These are phyloP conservation scores for Lithophane ornitopus DNA, from an alignment of 2,888 invertebrate species.

Conservation along the genomic window DNA sequence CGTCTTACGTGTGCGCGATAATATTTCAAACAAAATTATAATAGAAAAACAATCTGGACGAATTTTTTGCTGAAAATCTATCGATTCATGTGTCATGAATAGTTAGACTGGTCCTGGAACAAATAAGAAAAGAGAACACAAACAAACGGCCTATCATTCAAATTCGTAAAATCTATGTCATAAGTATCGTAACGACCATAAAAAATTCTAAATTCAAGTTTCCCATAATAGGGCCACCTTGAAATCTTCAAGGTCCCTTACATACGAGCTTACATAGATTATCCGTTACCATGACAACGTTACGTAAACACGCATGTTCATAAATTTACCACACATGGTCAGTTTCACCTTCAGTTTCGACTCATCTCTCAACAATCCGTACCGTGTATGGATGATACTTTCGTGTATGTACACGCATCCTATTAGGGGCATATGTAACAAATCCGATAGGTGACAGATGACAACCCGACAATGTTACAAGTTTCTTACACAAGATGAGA, in stretches of 20 bases:
- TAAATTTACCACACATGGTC: neutral
- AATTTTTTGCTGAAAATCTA: neutral
- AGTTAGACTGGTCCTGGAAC: neutral
- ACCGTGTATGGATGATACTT: neutral
- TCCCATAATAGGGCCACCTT: conserved; percentile 21
- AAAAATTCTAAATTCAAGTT: conserved; percentile 5
- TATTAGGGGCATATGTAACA: neutral
- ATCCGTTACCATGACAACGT: conserved; percentile 18
- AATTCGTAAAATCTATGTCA: neutral
- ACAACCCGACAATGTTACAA: neutral
- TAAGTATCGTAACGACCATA: neutral
- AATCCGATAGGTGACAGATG: neutral
- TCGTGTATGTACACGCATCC: neutral
- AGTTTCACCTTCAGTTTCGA: neutral
- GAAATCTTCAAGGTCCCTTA: conserved; percentile 27
- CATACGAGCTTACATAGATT: conserved; percentile 15
- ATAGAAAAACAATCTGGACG: neutral
- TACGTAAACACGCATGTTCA: neutral
- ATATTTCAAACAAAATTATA: neutral
- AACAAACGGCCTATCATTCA: neutral
- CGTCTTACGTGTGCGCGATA: neutral
- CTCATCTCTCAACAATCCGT: neutral
- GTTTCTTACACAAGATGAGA: neutral
- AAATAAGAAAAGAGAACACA: neutral
- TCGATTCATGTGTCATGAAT: neutral